Conservation (phyloP, 2,113 vertebrate genomes). For the Odocoileus virginianus region DNA sequence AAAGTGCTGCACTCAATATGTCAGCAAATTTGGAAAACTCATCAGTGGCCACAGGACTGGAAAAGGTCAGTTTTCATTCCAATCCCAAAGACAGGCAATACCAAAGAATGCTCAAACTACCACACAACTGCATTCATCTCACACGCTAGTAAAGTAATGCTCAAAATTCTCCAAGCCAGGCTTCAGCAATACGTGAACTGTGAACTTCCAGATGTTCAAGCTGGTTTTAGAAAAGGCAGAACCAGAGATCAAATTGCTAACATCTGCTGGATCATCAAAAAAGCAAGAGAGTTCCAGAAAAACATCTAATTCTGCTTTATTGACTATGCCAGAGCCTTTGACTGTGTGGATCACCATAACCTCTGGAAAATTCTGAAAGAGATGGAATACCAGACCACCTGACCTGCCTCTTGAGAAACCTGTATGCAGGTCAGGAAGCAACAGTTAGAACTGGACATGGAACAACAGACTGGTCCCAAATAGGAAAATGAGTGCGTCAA, state of each 20-base stretch:
- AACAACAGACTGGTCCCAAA: neutral
- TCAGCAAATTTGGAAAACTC: neutral
- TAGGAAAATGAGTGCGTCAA: rapidly evolving
- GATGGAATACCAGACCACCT: neutral
- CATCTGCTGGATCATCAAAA: rapidly evolving
- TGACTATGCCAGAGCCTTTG: neutral
- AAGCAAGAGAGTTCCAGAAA: neutral
- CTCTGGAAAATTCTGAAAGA: neutral
- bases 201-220: neutral
- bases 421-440: neutral
- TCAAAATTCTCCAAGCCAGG: neutral
- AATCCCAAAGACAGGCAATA: neutral
- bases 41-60: neutral
- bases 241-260: neutral
- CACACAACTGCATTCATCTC: neutral
- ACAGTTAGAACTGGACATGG: neutral
- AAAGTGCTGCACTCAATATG: neutral
- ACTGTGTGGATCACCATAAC: neutral
- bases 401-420: neutral
- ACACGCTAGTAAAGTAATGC: neutral
- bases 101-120: neutral
- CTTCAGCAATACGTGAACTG: neutral
- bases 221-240: neutral
- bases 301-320: neutral
- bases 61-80: neutral